Evolutionary conservation across 2,113 vertebrate genomes (phyloP).

Genomic region (Scolopax mira): DNA sequence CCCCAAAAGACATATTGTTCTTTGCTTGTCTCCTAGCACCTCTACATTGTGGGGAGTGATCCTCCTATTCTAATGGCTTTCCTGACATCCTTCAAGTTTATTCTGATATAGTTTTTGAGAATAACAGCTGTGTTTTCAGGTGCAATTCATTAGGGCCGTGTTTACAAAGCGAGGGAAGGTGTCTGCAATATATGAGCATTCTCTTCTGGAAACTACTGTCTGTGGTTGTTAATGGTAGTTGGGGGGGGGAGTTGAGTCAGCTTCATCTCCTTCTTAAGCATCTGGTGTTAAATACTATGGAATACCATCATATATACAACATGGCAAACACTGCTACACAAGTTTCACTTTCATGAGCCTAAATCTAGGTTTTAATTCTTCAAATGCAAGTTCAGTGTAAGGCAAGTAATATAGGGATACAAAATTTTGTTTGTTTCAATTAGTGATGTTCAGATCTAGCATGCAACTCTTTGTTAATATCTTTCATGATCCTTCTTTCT

Average conservation of each 20-base stretch:
- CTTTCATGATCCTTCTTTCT: background rate
- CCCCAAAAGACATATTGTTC: background rate
- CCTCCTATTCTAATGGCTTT: background rate
- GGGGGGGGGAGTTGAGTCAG: background rate
- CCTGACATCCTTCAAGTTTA: background rate
- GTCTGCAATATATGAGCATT: background rate
- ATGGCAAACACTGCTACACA: background rate
- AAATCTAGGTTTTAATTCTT: background rate
- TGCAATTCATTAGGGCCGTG: background rate
- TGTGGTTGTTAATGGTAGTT: background rate
- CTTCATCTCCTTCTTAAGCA: background rate
- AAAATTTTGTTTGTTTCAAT: background rate
- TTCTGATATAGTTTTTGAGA: background rate
- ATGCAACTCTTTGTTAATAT: background rate
- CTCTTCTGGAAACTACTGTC: background rate
- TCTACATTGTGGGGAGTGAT: background rate
- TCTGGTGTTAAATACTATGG: background rate
- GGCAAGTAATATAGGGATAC: background rate
- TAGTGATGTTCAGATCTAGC: background rate
- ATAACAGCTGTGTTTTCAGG: background rate
- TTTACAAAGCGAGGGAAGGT: background rate
- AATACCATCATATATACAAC: background rate
- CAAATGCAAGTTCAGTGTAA: background rate
- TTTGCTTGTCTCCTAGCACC: background rate
- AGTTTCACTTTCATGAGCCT: background rate